Evolutionary conservation across 2,113 vertebrate species (phyloP), one percentile per base, ranked within the genome.

Genomic region (Montifringilla adamsi): DNA sequence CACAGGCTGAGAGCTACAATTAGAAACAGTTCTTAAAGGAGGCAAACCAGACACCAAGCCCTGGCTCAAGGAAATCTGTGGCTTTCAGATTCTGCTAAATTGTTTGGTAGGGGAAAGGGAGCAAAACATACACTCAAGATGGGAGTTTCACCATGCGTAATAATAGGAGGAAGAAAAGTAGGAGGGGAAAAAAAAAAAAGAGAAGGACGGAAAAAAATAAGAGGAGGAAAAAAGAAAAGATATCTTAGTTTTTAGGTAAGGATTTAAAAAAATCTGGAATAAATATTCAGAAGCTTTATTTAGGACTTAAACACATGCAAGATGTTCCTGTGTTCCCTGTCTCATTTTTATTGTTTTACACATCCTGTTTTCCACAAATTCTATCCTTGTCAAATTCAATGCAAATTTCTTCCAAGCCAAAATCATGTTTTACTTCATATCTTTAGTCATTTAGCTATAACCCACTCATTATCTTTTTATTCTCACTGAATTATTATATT

Each of bases 381-480:
- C 74, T 70, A 55, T 28, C 37, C 30, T 35, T 52, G 27, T n/a
- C 58, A 69, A 17, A 66, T 28, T 83, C 63, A 52, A 70, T 37
- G 50, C 46, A 78, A 53, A 76, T 53, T 73, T 66, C 73, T 87
- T 67, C 33, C 46, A 73, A 4, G 28, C 24, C 75, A 88, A 87
- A 95, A 87, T 72, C 82, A 69, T 39, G 77, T 91, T 91, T 85
- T 13, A 62, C 39, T 91, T 85, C 13, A 13, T 35, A 80, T 55
- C 72, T 74, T 91, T 50, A 93, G 59, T 59, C 24, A 59, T 70
- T 95, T 80, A 88, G 43, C 41, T 76, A 68, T 64, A 94, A 92
- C 56, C 35, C 43, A 50, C 49, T 50, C 75, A 95, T 95, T 95
- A 95, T 70, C 76, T 72, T 90, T 95, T 83, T 58, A 74, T 28